Base-by-base conservation (phyloP, 2,113 vertebrate species). In the Pandion haliaetus region DNA sequence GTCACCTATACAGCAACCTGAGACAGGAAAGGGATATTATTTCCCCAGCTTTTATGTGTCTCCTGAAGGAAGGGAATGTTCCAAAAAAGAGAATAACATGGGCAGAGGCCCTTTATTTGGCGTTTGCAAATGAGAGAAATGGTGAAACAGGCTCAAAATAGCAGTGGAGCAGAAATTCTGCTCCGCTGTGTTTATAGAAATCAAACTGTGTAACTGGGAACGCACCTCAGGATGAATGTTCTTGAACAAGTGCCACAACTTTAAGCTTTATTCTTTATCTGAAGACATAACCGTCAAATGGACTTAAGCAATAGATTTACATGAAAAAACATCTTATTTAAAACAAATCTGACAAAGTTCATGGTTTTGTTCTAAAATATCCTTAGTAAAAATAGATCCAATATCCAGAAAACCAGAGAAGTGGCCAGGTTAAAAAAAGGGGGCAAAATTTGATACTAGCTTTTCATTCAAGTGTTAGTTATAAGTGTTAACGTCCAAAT, bases 21-120 rank as follows among this genome's bases (percentile, higher is more conserved):
- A 72, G 55, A 80, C n/a, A 71, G 78, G 71, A 83, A 86, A 83
- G 34, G 29, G 84, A 42, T 76, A 65, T 50, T 77, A 61, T 67
- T 89, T 70, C 29, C 71, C 62, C 58, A 72, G 59, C 38, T 81
- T 86, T 85, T 94, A 59, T 38, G 8, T 70, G 47, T 91, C 74
- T 95, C 38, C 58, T 91, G 81, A 93, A 95, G 76, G 63, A 89
- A 94, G 65, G 34, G 89, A 93, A 91, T 63, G 82, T 88, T 95
- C 84, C 70, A 55, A 78, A 87, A 85, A 66, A 62, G 81, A 71
- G 65, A 88, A 74, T 49, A 91, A 78, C 58, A 88, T 73, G 84
- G 66, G 73, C 70, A 89, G 82, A 82, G n/a, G 45, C 70, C 55
- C 49, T 81, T 89, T 63, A 81, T 86, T 94, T 96, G 94, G 82